Evolutionary conservation across 2,113 vertebrate species (phyloP), one percentile per base, ranked within the genome.

Genomic region (Rhynchomys soricoides): DNA sequence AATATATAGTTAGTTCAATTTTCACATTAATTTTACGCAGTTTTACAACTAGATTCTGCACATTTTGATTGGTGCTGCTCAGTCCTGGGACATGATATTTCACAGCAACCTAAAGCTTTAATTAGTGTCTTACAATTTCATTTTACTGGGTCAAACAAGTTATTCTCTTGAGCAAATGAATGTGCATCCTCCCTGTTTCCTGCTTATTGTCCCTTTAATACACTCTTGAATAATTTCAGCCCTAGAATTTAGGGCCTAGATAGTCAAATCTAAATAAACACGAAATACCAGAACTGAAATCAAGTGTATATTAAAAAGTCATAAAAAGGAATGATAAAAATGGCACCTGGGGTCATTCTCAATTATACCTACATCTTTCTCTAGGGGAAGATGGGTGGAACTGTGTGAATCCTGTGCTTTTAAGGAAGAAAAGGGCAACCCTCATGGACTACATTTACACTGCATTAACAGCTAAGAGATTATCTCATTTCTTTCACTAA

Each of bases 121-220:
- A 59, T 3, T 52, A 40, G 12, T 37, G 40, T 81, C 43, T 70
- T 85, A 24, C 81, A 59, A 64, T 95, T 95, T 86, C 24, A n/a
- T 50, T 40, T 45, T 55, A 21, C 21, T 96, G 59, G 7, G 13
- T 12, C 4, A 59, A 86, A 45, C 71, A 87, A 34, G 8, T 50
- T 82, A 91, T 94, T 94, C 64, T 95, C 52, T 73, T 37, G 40
- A 87, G 86, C 31, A 89, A 83, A 91, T 73, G 10, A 55, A 91
- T 71, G 31, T 40, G 15, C 7, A 9, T 68, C 2, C 57, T 88
- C 45, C 31, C 37, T 26, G 64, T 3, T 50, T 52, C 48, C 34
- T 68, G 29, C 48, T 26, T 82, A 22, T 45, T 89, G 52, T 79
- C 10, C 12, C 34, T 75, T 37, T 86, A 12, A 83, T 16, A 74